Evolutionary conservation across 2,888 invertebrate genomes (phyloP).

Genomic region (Hesperia comma): DNA sequence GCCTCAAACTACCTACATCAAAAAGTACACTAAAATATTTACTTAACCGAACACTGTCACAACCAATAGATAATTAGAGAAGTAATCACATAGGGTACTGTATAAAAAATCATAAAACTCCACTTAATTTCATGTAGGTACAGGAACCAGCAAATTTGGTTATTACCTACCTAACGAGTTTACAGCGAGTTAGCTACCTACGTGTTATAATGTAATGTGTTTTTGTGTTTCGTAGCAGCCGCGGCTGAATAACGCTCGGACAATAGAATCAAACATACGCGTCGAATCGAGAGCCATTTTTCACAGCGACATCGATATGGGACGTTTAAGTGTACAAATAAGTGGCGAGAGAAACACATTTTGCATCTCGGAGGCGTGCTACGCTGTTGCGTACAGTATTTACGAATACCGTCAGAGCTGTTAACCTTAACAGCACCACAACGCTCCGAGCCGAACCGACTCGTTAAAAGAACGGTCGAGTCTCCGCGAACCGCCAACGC

Average conservation of each 20-base stretch:
- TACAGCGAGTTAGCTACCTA: constrained; percentile 42
- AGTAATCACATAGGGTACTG: background rate
- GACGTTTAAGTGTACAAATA: constrained; percentile 50
- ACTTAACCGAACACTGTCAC: background rate
- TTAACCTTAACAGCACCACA: constrained; percentile 58
- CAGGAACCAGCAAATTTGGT: constrained; percentile 5
- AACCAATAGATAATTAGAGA: background rate
- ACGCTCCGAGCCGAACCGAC: constrained; percentile 43
- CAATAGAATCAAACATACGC: constrained; percentile 78
- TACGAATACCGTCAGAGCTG: constrained; percentile 70
- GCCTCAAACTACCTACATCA: constrained; percentile 2
- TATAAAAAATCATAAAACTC: background rate
- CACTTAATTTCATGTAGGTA: background rate
- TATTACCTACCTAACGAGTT: constrained; percentile 42
- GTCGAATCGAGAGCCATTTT: constrained; percentile 70
- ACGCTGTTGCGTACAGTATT: constrained; percentile 55
- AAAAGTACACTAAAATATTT: constrained; percentile 13
- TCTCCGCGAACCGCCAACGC: constrained; percentile 58
- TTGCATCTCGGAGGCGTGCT: constrained; percentile 18
- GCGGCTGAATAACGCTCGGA: constrained; percentile 65
- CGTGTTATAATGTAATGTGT: constrained; percentile 53
- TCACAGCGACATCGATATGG: constrained; percentile 63
- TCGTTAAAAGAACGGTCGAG: constrained; percentile 52
- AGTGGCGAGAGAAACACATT: constrained; percentile 21
- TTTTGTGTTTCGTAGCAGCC: constrained; percentile 66